Evolutionary conservation across 2,888 invertebrate species (phyloP), one percentile per base, ranked within the genome.

Genomic region (Entomobrya proxima): DNA sequence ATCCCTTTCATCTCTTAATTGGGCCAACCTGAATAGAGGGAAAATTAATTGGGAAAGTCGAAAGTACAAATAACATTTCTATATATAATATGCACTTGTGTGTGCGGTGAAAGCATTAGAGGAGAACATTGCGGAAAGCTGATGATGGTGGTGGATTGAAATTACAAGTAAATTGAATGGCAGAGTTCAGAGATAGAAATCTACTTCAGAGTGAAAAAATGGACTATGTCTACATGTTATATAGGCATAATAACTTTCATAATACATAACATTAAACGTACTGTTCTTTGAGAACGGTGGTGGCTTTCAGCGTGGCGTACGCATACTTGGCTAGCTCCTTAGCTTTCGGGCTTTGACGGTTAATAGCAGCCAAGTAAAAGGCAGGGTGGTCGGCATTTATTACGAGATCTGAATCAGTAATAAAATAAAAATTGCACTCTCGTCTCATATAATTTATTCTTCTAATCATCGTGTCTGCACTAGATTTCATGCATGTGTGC

Each of bases 311-410:
- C 0, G 95, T 93, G 0, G 95, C 95, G 91, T 94, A 95, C 0
- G 95, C 95, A 89, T 94, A 95, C 88, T 93, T 92, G 21, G 95
- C 93, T 88, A 94, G 93, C 58, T 93, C 92, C 75, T 93, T 93
- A 0, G 94, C 94, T 91, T 94, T 94, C 64, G 94, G 93, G 1
- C 93, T 93, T 27, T 95, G 95, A 0, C 94, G 93, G 91, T 95
- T 95, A 92, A 96, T 95, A 0, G 94, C 94, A 0, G 95, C 95
- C 69, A 95, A 94, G 91, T 94, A 94, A 13, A 94, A 93, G 0
- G 95, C 95, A 6, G 95, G 95, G 90, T 95, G 94, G 67, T 94
- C 93, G 67, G 93, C 92, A 24, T 94, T 93, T 87, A 96, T 91
- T 92, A 93, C 94, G 5, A 95, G 91, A 67, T 95, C 95, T 95